These are phyloP conservation scores for Merops nubicus DNA, from an alignment of 2,113 vertebrate genomes.

Conservation along the genomic window DNA sequence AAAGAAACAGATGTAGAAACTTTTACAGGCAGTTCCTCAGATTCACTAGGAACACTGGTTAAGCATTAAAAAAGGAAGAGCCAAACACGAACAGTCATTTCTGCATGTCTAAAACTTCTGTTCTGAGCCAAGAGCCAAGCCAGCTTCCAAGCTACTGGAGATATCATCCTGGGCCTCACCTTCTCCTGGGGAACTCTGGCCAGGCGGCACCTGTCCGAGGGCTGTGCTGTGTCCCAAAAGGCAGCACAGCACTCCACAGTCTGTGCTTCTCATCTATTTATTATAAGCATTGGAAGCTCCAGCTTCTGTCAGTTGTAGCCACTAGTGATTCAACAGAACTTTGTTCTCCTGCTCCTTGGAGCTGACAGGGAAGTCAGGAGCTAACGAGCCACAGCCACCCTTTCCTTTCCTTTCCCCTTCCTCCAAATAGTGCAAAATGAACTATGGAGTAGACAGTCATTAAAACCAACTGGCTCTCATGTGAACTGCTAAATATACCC, in stretches of 20 bases:
- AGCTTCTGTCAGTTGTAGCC: conserved; percentile 12
- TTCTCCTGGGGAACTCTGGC: background rate
- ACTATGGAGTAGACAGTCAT: background rate
- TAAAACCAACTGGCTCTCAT: background rate
- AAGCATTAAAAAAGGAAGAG: background rate
- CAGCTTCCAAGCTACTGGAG: background rate
- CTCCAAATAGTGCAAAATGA: background rate
- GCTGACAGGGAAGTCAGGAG: background rate
- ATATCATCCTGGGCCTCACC: background rate
- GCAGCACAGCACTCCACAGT: background rate
- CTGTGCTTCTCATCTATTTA: conserved; percentile 24
- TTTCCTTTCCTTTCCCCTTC: background rate
- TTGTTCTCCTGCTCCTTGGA: background rate
- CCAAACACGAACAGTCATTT: background rate
- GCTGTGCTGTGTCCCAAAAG: conserved; percentile 22
- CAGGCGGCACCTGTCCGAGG: conserved; percentile 40
- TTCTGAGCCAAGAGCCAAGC: background rate
- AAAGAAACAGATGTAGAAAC: conserved; percentile 69
- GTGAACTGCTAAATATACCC: background rate
- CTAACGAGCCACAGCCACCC: background rate
- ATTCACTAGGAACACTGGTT: background rate
- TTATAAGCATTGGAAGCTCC: background rate
- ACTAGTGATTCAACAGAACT: background rate
- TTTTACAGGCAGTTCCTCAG: conserved; percentile 23
- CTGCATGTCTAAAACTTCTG: background rate